phyloP scores from a whole-genome alignment of 1,140 invertebrate species.

The Tigriopus japonicus region DNA sequence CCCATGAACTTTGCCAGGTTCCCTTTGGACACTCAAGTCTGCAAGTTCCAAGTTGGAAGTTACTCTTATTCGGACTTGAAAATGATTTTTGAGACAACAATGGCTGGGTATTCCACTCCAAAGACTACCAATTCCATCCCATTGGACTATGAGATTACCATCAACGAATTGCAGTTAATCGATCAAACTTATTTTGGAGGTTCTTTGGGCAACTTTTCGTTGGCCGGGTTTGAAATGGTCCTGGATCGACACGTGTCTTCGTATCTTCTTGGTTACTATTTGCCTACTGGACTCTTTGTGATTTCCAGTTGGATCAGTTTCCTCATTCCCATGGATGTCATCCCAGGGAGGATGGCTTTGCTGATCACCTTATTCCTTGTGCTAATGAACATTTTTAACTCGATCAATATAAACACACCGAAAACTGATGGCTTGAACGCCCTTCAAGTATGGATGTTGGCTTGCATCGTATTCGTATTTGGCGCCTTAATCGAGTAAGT shows the following conservation, averaged over 20 bases:
- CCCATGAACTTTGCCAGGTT: slow-evolving; percentile 14
- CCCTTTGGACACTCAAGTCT: slow-evolving; percentile 12
- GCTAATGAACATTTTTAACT: slow-evolving; percentile 15
- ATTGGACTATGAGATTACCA: slow-evolving; percentile 12
- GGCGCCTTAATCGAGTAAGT: slow-evolving; percentile 15
- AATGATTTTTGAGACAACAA: slow-evolving; percentile 5
- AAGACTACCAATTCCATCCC: slow-evolving; percentile 11
- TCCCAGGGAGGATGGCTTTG: slow-evolving; percentile 15
- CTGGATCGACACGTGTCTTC: slow-evolving; percentile 12
- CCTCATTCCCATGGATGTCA: slow-evolving; percentile 15
- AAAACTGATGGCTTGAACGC: slow-evolving; percentile 13
- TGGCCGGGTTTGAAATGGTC: slow-evolving; percentile 13
- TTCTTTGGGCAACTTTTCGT: slow-evolving; percentile 11
- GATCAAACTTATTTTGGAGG: not conserved
- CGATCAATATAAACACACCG: slow-evolving; percentile 8
- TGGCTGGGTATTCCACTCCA: not conserved
- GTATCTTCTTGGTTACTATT: slow-evolving; percentile 12
- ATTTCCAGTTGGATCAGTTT: slow-evolving; percentile 15
- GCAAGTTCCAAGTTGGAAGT: slow-evolving; percentile 12
- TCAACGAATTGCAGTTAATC: not conserved
- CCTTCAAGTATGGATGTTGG: slow-evolving; percentile 14
- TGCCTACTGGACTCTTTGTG: slow-evolving; percentile 14
- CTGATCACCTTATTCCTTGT: slow-evolving; percentile 15
- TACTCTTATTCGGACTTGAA: slow-evolving; percentile 11
- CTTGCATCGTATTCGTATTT: slow-evolving; percentile 14